A percentile compares a stretch with the other conserved stretches of the same genome.
Evolutionary conservation across 2,113 vertebrate genomes (phyloP).

Genomic region (Dipodomys ordii): DNA sequence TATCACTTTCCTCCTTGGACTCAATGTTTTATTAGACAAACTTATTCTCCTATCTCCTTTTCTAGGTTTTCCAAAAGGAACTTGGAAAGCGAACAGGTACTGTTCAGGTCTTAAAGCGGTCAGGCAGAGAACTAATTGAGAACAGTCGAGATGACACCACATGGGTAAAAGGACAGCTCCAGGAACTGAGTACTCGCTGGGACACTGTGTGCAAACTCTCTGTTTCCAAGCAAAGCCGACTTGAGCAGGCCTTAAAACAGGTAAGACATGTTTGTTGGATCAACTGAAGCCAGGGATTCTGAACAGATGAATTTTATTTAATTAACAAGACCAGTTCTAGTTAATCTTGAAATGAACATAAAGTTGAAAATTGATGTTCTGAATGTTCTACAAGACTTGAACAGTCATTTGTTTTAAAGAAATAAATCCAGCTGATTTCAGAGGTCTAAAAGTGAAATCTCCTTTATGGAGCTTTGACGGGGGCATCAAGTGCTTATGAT

Average conservation of each 20-base stretch:
- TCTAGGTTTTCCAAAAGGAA: conserved; percentile 98
- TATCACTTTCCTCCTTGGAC: background rate
- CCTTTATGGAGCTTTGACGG: background rate
- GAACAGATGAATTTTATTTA: background rate
- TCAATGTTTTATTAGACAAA: conserved; percentile 14
- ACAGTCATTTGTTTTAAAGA: background rate
- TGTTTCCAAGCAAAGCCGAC: conserved; percentile 95
- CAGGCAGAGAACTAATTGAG: conserved; percentile 96
- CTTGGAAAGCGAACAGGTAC: conserved; percentile 96
- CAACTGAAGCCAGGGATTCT: background rate
- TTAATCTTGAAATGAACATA: background rate
- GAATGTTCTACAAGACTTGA: background rate
- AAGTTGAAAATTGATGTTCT: background rate
- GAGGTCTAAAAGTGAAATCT: conserved; percentile 37
- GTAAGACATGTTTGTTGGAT: conserved; percentile 81
- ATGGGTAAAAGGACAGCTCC: conserved; percentile 98
- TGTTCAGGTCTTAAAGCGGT: conserved; percentile 96
- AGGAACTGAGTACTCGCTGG: conserved; percentile 98
- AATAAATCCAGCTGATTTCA: conserved; percentile 34
- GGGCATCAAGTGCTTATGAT: background rate
- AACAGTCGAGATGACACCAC: conserved; percentile 96
- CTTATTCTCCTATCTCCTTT: background rate
- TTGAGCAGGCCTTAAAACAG: conserved; percentile 97
- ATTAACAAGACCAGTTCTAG: background rate
- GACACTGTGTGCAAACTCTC: conserved; percentile 97